These are phyloP conservation scores for Burhinus bistriatus DNA, from an alignment of 2,113 vertebrate genomes.

Conservation along the genomic window DNA sequence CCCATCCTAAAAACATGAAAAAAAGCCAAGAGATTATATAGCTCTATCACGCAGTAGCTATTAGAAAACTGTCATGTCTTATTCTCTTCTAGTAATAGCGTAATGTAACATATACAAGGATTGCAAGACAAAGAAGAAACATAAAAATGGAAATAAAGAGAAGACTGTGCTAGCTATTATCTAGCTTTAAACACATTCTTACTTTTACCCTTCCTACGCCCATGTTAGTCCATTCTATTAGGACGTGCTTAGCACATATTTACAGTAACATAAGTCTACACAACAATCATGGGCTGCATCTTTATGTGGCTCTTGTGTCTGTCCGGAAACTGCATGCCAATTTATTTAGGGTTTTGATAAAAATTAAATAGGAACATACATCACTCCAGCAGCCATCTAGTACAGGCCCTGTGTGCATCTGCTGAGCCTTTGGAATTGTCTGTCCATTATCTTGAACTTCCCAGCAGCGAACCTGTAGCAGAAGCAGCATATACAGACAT, in stretches of 20 bases:
- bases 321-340: background rate
- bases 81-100: background rate
- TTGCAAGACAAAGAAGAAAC: background rate
- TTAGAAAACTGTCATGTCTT: background rate
- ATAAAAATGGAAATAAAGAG: background rate
- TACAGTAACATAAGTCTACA: background rate
- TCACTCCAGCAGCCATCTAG: constrained; percentile 97
- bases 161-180: background rate
- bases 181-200: background rate
- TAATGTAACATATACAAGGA: background rate
- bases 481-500: background rate
- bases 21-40: background rate
- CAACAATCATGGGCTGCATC: background rate
- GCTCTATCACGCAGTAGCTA: background rate
- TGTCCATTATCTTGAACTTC: constrained; percentile 98
- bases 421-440: constrained; percentile 97
- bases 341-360: background rate
- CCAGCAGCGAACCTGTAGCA: constrained; percentile 93
- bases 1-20: constrained; percentile 82
- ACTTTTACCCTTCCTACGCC: background rate
- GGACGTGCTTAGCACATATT: background rate
- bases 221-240: background rate
- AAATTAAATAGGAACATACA: constrained; percentile 69
- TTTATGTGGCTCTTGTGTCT: accelerated
- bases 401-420: constrained; percentile 97